phyloP scores from a whole-genome alignment of 2,113 vertebrate species.

The Pelmatolapia mariae region DNA sequence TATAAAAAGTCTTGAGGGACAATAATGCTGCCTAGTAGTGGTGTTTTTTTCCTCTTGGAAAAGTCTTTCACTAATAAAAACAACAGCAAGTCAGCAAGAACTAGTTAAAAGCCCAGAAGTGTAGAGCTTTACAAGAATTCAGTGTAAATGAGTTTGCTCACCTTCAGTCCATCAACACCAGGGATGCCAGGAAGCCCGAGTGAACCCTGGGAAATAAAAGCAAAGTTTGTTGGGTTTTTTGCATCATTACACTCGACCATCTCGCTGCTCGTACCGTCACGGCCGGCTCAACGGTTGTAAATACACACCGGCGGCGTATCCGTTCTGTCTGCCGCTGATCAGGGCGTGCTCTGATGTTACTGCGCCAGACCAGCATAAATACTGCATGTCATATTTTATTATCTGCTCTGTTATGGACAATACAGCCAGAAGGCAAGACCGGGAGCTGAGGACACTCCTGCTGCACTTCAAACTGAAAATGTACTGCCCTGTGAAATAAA shows the following conservation, averaged over 20 bases:
- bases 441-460: background rate
- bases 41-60: background rate
- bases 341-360: background rate
- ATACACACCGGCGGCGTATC: background rate
- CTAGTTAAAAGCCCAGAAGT: background rate
- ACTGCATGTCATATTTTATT: constrained; percentile 16
- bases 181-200: constrained; percentile 80
- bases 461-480: background rate
- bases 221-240: background rate
- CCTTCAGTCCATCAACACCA: constrained; percentile 87
- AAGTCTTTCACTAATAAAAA: background rate
- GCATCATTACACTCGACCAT: background rate
- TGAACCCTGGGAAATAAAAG: constrained; percentile 76
- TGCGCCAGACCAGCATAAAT: constrained; percentile 14
- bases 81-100: background rate
- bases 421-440: background rate
- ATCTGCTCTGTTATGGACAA: background rate
- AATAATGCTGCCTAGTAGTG: background rate
- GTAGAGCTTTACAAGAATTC: background rate
- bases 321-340: background rate
- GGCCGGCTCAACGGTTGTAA: background rate
- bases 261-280: background rate
- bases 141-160: constrained; percentile 58
- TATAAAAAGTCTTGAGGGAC: background rate
- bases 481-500: background rate